These are phyloP conservation scores for Sphaerodactylus townsendi DNA, from an alignment of 2,113 vertebrate genomes.

Conservation along the genomic window DNA sequence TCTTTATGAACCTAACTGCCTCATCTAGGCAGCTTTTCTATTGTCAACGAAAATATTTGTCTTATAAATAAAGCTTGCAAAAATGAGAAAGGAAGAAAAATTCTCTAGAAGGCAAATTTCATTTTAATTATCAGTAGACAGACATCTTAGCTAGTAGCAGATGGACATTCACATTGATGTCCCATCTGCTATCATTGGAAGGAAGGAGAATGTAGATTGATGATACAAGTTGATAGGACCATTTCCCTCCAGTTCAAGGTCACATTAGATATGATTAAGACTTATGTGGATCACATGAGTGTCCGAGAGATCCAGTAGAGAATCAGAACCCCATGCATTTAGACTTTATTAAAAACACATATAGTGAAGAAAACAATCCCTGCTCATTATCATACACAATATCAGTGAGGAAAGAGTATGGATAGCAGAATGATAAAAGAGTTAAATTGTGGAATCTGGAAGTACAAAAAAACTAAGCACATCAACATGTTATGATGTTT, in stretches of 20 bases:
- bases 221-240: not conserved
- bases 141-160: conserved; percentile 1
- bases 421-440: not conserved
- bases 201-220: conserved; percentile 16
- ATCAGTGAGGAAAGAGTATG: not conserved
- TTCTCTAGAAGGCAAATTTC: not conserved
- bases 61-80: not conserved
- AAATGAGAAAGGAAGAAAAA: not conserved
- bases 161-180: conserved; percentile 13
- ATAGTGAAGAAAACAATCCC: not conserved
- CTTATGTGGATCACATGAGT: not conserved
- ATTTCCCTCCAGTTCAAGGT: conserved; percentile 8
- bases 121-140: conserved; percentile 22
- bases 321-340: not conserved
- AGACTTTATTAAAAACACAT: not conserved
- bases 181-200: conserved; percentile 4
- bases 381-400: not conserved
- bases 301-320: not conserved
- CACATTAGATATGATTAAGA: not conserved
- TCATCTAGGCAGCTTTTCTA: not conserved
- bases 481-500: not conserved
- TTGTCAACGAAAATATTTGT: not conserved
- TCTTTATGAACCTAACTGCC: not conserved
- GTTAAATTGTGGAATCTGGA: not conserved
- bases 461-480: too few species aligned